These are phyloP conservation scores for Elephas maximus DNA, from an alignment of 2,113 vertebrate genomes.

Conservation along the genomic window DNA sequence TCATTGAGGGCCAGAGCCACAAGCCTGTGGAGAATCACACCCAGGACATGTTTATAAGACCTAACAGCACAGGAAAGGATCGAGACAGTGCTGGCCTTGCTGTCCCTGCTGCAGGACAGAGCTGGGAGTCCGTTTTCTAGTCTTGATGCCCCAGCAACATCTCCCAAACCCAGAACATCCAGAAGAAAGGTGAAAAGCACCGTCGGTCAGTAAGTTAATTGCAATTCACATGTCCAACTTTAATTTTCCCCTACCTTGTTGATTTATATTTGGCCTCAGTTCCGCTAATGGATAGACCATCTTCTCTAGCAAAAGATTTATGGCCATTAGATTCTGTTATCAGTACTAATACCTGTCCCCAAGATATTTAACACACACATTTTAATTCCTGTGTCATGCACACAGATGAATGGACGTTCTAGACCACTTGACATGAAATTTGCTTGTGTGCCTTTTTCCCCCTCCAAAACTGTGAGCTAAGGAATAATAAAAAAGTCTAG, in stretches of 20 bases:
- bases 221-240: background rate
- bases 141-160: background rate
- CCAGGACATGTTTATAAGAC: background rate
- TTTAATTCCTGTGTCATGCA: background rate
- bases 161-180: background rate
- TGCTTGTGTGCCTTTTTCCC: background rate
- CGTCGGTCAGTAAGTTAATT: background rate
- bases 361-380: background rate
- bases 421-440: background rate
- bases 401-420: background rate
- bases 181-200: background rate
- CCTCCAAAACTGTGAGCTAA: background rate
- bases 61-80: background rate
- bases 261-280: constrained; percentile 31
- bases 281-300: background rate
- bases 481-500: background rate
- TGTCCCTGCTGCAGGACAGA: background rate
- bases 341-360: background rate
- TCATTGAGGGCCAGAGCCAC: background rate
- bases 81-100: background rate
- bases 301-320: background rate
- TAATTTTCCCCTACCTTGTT: background rate
- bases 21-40: background rate
- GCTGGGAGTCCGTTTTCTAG: background rate
- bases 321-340: background rate